phyloP scores from a whole-genome alignment of 2,888 invertebrate genomes.

The Sinopyrophorus schimmeli region DNA sequence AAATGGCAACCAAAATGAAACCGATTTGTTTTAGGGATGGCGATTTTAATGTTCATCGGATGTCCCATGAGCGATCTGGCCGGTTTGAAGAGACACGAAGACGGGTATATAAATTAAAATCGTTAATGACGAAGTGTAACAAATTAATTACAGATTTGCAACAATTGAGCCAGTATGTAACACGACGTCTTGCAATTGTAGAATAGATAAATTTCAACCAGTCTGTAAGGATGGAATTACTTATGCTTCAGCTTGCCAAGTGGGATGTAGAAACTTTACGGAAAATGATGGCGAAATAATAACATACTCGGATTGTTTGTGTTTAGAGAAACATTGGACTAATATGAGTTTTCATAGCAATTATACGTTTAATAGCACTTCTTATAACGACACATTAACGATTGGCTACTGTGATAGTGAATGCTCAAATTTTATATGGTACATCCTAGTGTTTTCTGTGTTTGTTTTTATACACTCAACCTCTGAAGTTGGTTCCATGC shows the following conservation, averaged over 20 bases:
- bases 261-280: constrained; percentile 74
- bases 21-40: constrained; percentile 70
- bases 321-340: constrained; percentile 47
- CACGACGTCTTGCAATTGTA: constrained; percentile 69
- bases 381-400: constrained; percentile 61
- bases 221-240: constrained; percentile 82
- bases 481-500: constrained; percentile 89
- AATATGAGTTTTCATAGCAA: constrained; percentile 20
- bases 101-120: constrained; percentile 46
- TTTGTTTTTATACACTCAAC: constrained; percentile 92
- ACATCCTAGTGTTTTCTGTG: constrained; percentile 80
- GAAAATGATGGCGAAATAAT: constrained; percentile 63
- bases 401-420: constrained; percentile 80
- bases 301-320: constrained; percentile 59
- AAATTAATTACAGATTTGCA: constrained; percentile 43
- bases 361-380: constrained; percentile 36
- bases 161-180: constrained; percentile 65
- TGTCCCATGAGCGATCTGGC: constrained; percentile 85
- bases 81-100: constrained; percentile 58
- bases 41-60: constrained; percentile 84
- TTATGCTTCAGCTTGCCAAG: constrained; percentile 88
- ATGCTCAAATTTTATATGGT: constrained; percentile 79
- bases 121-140: constrained; percentile 8
- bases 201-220: constrained; percentile 76
- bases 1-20: no score